phyloP scores from a whole-genome alignment of 2,888 invertebrate species.

The Pyrgus malvae region DNA sequence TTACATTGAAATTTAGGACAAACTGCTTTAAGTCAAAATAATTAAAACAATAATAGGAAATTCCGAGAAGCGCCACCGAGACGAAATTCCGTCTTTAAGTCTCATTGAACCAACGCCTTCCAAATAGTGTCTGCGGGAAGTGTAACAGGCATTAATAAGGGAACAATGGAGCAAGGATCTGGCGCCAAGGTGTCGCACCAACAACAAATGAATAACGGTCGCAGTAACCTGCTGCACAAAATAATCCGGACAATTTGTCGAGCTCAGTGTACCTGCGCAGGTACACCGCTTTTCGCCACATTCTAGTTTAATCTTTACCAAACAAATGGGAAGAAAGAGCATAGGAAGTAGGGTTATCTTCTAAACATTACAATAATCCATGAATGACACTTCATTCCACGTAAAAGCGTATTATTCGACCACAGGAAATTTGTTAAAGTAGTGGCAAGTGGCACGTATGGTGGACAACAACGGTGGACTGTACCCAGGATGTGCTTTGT shows the following conservation, averaged over 20 bases:
- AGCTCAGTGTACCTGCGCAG: conserved; percentile 51
- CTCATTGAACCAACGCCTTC: conserved; percentile 39
- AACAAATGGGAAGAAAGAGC: conserved; percentile 15
- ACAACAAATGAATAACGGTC: conserved; percentile 65
- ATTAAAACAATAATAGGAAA: conserved; percentile 34
- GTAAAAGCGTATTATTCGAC: conserved; percentile 9
- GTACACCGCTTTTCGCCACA: conserved; percentile 44
- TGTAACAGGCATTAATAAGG: conserved; percentile 36
- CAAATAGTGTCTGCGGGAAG: conserved; percentile 38
- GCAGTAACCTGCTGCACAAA: conserved; percentile 43
- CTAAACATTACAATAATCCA: conserved; percentile 13
- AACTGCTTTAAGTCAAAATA: too few relatives aligned
- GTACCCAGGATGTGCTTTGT: conserved; percentile 1
- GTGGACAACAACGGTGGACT: too few relatives aligned
- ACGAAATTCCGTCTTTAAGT: conserved; percentile 32
- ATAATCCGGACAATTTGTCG: conserved; percentile 38
- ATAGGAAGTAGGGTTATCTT: conserved; percentile 18
- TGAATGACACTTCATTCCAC: conserved; percentile 14
- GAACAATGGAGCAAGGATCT: conserved; percentile 56
- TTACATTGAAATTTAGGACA: too few relatives aligned
- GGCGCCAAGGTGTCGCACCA: conserved; percentile 68
- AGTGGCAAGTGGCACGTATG: conserved; percentile 8
- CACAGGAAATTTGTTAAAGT: conserved; percentile 7
- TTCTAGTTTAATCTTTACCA: conserved; percentile 18
- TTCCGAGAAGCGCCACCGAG: conserved; percentile 46